Conservation (phyloP, 2,113 vertebrate genomes). For the Emydura subglobosa region DNA sequence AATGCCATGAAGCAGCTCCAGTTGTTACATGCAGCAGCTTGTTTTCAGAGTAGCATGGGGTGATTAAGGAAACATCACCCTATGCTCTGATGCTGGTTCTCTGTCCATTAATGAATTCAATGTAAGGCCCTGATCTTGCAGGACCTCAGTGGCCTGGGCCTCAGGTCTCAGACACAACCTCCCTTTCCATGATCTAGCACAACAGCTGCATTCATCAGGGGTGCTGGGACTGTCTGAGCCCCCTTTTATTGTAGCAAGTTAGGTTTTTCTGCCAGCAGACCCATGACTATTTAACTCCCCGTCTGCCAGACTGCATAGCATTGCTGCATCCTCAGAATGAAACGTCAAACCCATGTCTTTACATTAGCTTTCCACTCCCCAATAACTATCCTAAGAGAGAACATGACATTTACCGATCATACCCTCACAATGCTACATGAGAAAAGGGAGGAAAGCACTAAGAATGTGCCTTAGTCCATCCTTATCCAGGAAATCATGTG, state of each 20-base stretch:
- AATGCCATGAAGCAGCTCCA: not conserved
- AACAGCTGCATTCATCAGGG: not conserved
- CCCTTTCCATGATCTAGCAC: not conserved
- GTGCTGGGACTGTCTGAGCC: conserved; percentile 1
- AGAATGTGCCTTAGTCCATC: not conserved
- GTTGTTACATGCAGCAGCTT: not conserved
- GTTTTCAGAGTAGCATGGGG: not conserved
- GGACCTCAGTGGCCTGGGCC: not conserved
- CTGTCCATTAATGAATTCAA: not conserved
- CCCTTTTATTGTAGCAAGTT: not conserved
- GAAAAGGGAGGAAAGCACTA: not conserved
- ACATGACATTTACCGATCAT: not conserved
- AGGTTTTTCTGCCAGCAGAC: not conserved
- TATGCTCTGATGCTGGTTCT: not conserved
- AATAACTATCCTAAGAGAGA: conserved; percentile 12
- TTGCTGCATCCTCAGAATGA: not conserved
- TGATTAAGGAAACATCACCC: not conserved
- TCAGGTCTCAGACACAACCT: not conserved
- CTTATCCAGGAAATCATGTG: not conserved
- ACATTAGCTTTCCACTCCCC: not conserved
- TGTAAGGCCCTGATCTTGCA: not conserved
- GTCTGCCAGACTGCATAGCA: not conserved
- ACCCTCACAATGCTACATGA: not conserved
- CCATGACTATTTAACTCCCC: not conserved
- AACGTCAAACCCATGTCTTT: not conserved